phyloP scores from a whole-genome alignment of 2,888 invertebrate genomes.

The Drosophila meridionalis region DNA sequence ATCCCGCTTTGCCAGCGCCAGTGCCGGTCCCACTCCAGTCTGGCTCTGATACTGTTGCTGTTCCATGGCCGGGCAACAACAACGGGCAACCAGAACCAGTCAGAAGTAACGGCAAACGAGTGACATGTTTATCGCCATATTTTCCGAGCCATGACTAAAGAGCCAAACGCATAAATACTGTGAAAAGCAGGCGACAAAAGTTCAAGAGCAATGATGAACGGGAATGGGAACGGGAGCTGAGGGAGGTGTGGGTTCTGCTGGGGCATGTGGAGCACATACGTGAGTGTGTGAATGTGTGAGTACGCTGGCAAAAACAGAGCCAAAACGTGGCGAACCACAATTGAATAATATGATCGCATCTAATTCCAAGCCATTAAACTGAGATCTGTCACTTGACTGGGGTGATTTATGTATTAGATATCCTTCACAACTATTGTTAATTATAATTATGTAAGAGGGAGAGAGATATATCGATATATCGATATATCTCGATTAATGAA shows the following conservation, averaged over 20 bases:
- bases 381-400: neutral
- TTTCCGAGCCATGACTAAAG: conserved; percentile 76
- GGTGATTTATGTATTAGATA: neutral
- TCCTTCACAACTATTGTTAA: neutral
- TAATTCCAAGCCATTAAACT: conserved; percentile 7
- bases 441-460: neutral
- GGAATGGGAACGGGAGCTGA: conserved; percentile 19
- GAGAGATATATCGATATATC: neutral
- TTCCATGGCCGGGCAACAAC: conserved; percentile 23
- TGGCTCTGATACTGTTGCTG: conserved; percentile 7
- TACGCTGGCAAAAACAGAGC: conserved; percentile 1
- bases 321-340: conserved; percentile 13
- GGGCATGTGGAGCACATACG: conserved; percentile 1
- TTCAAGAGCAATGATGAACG: conserved; percentile 58
- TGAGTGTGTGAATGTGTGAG: conserved; percentile 6
- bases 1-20: neutral
- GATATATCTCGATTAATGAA: neutral
- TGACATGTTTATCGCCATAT: conserved; percentile 79
- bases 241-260: neutral
- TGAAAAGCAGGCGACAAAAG: conserved; percentile 71
- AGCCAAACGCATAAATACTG: conserved; percentile 71
- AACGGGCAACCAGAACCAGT: conserved; percentile 32
- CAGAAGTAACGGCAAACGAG: conserved; percentile 54
- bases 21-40: neutral
- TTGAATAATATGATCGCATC: conserved; percentile 9